phyloP scores from a whole-genome alignment of 37 sponge, comb jelly and placozoan genomes.

The Cladorhizidae sp. region DNA sequence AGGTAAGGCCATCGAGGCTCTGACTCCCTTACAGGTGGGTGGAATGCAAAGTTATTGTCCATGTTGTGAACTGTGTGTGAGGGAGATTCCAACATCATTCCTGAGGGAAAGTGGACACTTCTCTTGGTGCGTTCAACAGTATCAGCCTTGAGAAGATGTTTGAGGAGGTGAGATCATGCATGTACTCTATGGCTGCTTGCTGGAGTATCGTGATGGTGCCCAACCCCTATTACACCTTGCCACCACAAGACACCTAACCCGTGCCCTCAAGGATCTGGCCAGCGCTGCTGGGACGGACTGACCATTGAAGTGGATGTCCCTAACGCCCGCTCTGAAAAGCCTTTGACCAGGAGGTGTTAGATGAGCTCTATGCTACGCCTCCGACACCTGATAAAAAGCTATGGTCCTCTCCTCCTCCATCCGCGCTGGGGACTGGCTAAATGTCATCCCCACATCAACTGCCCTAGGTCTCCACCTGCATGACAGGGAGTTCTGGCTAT shows the following conservation, averaged over 20 bases:
- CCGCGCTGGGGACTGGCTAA: not conserved
- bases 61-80: not conserved
- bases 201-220: not conserved
- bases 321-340: too few species aligned
- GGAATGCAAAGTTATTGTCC: not conserved
- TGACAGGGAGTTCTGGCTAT: too few species aligned
- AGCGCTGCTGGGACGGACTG: too few species aligned
- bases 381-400: not conserved
- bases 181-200: constrained; percentile 6
- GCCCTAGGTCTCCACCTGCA: constrained; percentile 3
- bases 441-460: constrained; percentile 12
- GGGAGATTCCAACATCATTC: too few species aligned
- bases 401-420: constrained; percentile 2
- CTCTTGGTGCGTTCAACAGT: constrained; percentile 19
- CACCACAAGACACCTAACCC: not conserved
- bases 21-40: constrained; percentile 15
- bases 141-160: constrained; percentile 10
- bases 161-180: constrained; percentile 1
- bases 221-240: constrained; percentile 5
- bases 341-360: too few species aligned
- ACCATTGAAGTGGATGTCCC: too few species aligned
- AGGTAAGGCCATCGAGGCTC: not conserved
- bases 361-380: too few species aligned
- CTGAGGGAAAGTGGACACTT: not conserved
- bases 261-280: too few species aligned